A percentile compares a stretch with the other conserved stretches of the same genome.
These are phyloP conservation scores for Ridgeia piscesae DNA, from an alignment of 1,140 invertebrate species.

Conservation along the genomic window DNA sequence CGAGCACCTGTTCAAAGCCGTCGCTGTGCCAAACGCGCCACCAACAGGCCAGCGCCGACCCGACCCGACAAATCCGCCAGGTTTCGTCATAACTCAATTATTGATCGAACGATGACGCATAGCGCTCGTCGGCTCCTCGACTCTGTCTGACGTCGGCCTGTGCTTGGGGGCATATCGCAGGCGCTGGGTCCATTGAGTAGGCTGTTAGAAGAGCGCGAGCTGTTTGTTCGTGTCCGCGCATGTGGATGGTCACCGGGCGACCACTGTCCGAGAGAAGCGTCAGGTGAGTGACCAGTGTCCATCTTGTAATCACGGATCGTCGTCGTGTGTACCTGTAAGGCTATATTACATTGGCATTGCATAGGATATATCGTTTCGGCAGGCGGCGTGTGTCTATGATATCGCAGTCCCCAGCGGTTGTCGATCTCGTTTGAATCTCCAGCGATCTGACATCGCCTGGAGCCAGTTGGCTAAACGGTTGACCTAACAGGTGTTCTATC, in stretches of 20 bases:
- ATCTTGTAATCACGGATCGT: neutral
- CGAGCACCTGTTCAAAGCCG: neutral
- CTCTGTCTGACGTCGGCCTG: neutral
- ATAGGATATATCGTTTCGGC: neutral
- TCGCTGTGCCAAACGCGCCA: neutral
- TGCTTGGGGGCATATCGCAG: neutral
- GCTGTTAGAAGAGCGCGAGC: neutral
- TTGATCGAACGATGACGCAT: neutral
- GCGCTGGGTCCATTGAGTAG: neutral
- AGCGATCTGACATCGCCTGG: neutral
- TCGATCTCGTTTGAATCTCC: neutral
- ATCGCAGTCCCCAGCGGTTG: neutral
- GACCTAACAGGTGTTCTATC: neutral
- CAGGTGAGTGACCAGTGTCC: neutral
- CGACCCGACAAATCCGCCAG: neutral
- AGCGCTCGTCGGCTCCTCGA: neutral
- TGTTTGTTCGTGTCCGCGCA: neutral
- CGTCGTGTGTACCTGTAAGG: neutral
- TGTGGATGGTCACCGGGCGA: neutral
- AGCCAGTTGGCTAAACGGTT: neutral
- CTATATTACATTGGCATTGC: no score
- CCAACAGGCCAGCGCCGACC: neutral
- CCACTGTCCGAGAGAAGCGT: neutral
- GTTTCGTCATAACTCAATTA: neutral
- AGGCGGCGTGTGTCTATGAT: neutral